A percentile compares a stretch with the other conserved stretches of the same genome.
Evolutionary conservation across 2,113 vertebrate genomes (phyloP).

Genomic region (Crotalus helleri): DNA sequence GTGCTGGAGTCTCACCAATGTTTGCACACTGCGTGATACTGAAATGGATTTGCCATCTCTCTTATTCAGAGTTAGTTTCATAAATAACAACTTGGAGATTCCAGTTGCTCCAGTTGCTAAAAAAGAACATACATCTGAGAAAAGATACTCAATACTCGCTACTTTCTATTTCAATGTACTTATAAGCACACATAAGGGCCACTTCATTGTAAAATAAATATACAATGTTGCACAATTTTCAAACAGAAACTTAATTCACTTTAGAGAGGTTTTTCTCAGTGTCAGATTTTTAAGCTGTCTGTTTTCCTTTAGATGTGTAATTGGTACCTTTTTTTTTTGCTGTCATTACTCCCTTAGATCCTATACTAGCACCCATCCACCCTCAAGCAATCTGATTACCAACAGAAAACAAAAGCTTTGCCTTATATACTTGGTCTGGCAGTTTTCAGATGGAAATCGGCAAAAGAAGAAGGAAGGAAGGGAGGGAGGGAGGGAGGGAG

Average conservation of each 20-base stretch:
- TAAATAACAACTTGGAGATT: neutral
- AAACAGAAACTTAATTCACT: neutral
- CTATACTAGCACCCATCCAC: neutral
- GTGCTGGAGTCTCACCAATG: neutral
- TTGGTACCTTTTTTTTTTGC: neutral
- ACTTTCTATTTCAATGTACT: neutral
- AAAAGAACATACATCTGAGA: neutral
- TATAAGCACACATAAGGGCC: neutral
- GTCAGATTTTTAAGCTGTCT: neutral
- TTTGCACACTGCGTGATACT: neutral
- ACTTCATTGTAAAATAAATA: neutral
- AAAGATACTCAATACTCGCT: neutral
- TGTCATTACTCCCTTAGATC: neutral
- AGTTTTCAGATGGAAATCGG: neutral
- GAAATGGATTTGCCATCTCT: neutral
- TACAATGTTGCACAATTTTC: neutral
- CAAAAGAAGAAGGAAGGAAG: neutral
- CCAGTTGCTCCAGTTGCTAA: neutral
- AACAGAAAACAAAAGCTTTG: neutral
- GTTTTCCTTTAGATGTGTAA: neutral
- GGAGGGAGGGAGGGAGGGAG: neutral
- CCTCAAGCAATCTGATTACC: neutral
- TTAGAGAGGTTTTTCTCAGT: neutral
- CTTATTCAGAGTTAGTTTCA: neutral
- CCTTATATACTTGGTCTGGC: too few relatives aligned